phyloP scores from a whole-genome alignment of 1,140 invertebrate species.

The Drosophila asahinai region DNA sequence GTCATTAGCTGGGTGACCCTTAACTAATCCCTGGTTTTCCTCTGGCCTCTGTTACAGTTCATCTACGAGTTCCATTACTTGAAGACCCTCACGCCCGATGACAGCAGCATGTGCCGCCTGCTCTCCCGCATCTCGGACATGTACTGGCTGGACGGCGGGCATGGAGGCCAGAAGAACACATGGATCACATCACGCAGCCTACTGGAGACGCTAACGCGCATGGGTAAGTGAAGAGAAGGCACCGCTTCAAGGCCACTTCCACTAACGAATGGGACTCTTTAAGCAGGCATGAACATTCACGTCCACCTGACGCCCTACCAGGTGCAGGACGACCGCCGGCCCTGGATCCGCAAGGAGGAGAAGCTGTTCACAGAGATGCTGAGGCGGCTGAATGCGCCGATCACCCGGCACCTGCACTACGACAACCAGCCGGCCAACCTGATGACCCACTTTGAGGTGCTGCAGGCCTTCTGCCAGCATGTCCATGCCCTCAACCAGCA shows the following conservation, averaged over 20 bases:
- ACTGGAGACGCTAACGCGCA: slow-evolving; percentile 89
- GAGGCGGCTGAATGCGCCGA: slow-evolving; percentile 87
- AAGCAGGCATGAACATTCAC: slow-evolving; percentile 87
- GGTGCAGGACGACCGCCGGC: slow-evolving; percentile 89
- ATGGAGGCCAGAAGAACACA: slow-evolving; percentile 92
- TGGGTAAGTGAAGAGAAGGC: slow-evolving; percentile 84
- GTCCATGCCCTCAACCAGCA: slow-evolving; percentile 79
- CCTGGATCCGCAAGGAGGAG: slow-evolving; percentile 94
- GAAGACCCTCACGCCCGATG: slow-evolving; percentile 88
- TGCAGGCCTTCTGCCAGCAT: slow-evolving; percentile 86
- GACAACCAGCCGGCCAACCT: slow-evolving; percentile 87
- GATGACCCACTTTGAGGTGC: slow-evolving; percentile 90
- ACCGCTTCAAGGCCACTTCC: neutral
- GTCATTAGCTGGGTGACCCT: neutral
- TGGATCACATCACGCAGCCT: slow-evolving; percentile 92
- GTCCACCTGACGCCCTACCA: slow-evolving; percentile 95
- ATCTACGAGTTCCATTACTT: slow-evolving; percentile 93
- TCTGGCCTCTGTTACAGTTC: slow-evolving; percentile 84
- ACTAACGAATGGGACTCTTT: slow-evolving; percentile 22
- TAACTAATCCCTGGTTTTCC: neutral
- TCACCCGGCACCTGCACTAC: slow-evolving; percentile 89
- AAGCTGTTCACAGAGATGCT: slow-evolving; percentile 90
- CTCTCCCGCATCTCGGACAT: slow-evolving; percentile 89
- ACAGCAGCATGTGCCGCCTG: slow-evolving; percentile 87
- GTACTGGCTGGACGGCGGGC: slow-evolving; percentile 95